Percentiles rank a stretch among this genome's conserved stretches.
phyloP scores from a whole-genome alignment of 2,797 vertebrate species.

The Taenioides sp. region DNA sequence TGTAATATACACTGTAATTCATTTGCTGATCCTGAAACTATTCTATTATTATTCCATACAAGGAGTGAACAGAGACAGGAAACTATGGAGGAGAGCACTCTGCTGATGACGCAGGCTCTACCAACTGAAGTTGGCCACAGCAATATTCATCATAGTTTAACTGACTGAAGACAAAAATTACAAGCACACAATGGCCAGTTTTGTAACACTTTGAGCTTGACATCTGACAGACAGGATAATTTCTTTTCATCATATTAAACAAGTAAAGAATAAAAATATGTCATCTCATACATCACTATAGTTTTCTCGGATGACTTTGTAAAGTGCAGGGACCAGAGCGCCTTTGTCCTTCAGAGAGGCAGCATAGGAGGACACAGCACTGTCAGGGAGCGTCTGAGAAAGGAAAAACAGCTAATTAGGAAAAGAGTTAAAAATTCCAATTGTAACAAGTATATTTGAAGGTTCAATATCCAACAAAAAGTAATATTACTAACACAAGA shows the following conservation, averaged over 20 bases:
- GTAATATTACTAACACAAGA: not conserved
- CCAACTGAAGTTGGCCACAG: not conserved
- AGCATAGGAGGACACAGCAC: constrained; percentile 90
- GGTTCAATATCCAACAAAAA: not conserved
- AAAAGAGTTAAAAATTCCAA: not conserved
- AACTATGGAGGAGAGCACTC: not conserved
- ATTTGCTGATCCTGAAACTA: not conserved
- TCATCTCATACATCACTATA: constrained; percentile 88
- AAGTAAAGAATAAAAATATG: not conserved
- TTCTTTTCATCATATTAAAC: not conserved
- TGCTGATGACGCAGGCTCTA: not conserved
- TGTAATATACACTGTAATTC: not conserved
- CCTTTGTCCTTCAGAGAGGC: constrained; percentile 88
- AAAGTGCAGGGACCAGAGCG: constrained; percentile 90
- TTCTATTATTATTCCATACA: not conserved
- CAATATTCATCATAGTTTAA: not conserved
- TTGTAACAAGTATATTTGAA: not conserved
- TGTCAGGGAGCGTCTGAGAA: constrained; percentile 91
- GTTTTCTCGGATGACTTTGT: constrained; percentile 95
- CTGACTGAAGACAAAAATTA: not conserved
- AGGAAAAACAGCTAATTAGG: constrained; percentile 31
- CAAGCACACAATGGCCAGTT: constrained; percentile 1
- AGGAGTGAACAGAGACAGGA: not conserved
- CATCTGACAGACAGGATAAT: not conserved
- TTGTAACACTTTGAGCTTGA: not conserved